phyloP scores from a whole-genome alignment of 1,140 invertebrate genomes.

The Stegodyphus mimosarum region DNA sequence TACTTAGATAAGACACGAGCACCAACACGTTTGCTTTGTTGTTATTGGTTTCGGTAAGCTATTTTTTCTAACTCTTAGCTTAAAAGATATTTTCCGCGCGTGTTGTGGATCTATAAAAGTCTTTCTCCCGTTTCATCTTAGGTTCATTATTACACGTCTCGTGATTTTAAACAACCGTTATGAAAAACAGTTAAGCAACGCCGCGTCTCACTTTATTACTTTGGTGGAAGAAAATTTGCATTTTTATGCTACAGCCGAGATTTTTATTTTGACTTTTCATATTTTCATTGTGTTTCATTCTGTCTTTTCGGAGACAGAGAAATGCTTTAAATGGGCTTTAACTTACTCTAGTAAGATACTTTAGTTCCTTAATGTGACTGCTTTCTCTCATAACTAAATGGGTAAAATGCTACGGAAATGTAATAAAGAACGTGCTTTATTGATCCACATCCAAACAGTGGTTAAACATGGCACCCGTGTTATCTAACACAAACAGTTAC shows the following conservation, averaged over 20 bases:
- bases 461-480: too few relatives aligned
- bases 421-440: too few relatives aligned
- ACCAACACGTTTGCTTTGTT: conserved; percentile 18
- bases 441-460: too few relatives aligned
- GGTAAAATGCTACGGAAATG: too few relatives aligned
- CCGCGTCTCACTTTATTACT: conserved; percentile 30
- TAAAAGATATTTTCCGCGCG: conserved; percentile 24
- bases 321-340: not conserved
- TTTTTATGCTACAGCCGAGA: conserved; percentile 17
- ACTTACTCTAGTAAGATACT: conserved; percentile 7
- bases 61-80: not conserved
- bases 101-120: not conserved
- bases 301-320: not conserved
- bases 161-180: conserved; percentile 46
- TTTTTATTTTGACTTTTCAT: conserved; percentile 10
- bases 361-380: conserved; percentile 18
- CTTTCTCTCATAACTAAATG: not conserved
- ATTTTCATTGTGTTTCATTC: conserved; percentile 9
- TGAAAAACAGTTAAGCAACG: conserved; percentile 36
- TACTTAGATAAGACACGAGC: conserved; percentile 25
- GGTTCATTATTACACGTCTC: conserved; percentile 18
- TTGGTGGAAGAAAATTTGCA: conserved; percentile 29
- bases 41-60: not conserved
- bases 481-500: too few relatives aligned
- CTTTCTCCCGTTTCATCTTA: not conserved